Evolutionary conservation across 2,113 vertebrate genomes (phyloP).

Genomic region (Castor canadensis): DNA sequence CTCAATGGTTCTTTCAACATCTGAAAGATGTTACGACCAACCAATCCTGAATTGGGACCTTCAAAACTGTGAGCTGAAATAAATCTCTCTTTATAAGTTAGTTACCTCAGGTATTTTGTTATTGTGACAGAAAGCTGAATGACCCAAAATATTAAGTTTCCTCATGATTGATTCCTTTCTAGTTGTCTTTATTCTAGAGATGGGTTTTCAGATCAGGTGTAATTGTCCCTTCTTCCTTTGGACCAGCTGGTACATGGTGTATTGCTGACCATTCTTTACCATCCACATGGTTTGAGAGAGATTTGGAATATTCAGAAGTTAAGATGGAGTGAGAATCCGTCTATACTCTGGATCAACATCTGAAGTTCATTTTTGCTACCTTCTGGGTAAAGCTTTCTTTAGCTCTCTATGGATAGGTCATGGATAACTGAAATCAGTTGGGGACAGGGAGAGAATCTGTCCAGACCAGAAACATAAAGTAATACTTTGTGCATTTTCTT

Average conservation of each 20-base stretch:
- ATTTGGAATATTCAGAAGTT: not conserved
- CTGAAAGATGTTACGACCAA: too few species aligned
- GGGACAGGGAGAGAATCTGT: not conserved
- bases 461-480: not conserved
- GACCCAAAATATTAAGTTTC: not conserved
- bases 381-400: not conserved
- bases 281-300: not conserved
- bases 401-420: not conserved
- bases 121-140: not conserved
- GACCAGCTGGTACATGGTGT: too few species aligned
- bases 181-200: not conserved
- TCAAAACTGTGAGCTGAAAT: too few species aligned
- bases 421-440: not conserved
- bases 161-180: not conserved
- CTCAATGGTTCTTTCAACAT: too few species aligned
- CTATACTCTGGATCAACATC: not conserved
- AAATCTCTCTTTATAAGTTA: too few species aligned
- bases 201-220: not conserved
- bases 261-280: not conserved
- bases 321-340: not conserved
- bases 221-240: not conserved
- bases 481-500: too few species aligned
- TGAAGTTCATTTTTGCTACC: not conserved
- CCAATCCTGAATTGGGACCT: too few species aligned
- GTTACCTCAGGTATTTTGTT: not conserved